Base-by-base conservation (phyloP, 2,113 vertebrate species). In the Vulpes vulpes region DNA sequence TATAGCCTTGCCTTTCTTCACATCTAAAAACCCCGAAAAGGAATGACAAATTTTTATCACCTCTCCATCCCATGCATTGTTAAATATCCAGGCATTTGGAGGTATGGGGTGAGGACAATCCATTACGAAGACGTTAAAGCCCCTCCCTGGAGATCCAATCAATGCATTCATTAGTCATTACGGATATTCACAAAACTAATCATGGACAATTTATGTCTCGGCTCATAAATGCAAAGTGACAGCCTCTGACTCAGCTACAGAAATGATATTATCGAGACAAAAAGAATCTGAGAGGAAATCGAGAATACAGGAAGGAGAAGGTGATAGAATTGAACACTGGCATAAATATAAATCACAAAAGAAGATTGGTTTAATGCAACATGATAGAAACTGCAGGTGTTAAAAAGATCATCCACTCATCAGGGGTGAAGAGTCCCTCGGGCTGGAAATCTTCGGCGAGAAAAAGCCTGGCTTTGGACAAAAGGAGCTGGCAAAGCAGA, bases 211-310 rank as follows among this genome's bases (percentile, higher is more conserved):
- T 92, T 83, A 30, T 74, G 55, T 97, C 96, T 93, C 69, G 10
- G 67, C 71, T 98, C 22, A 17, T 95, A 98, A 98, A 98, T 97
- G 87, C 32, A 27, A 98, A 98, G 91, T 96, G 97, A 96, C 92
- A 98, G 97, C 67, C 96, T 89, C 20, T 80, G 98, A 93, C 94
- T 97, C 94, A 83, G 90, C 51, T 92, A 53, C 95, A 62, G 82
- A 96, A 97, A 96, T 87, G 8, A n/a, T 90, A 96, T 98, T 97
- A 95, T 38, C 76, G 73, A 87, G 82, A 97, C 38, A 57, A 59
- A 97, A 97, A 97, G 94, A 95, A 96, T 81, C 93, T 67, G 69
- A 71, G 94, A 95, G 97, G 80, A 98, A 98, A 96, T 65, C 91
- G 97, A 95, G 94, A 97, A 89, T 89, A 80, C 67, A 57, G 83